Evolutionary conservation across 2,113 vertebrate species (phyloP).

Genomic region (Amblyornis subalaris): DNA sequence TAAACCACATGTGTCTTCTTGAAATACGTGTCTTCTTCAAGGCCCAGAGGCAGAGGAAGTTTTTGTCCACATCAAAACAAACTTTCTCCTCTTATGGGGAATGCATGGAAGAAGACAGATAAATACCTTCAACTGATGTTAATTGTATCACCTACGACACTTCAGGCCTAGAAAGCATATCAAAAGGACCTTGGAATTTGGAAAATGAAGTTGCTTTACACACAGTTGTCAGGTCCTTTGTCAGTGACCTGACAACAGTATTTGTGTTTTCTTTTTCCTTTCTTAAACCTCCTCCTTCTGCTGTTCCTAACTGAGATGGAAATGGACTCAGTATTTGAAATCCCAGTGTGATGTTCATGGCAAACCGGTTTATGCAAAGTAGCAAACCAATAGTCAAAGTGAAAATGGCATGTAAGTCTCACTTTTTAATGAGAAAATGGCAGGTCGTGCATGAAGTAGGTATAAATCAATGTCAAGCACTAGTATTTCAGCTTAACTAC

Average conservation of each 20-base stretch:
- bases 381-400: not conserved
- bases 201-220: not conserved
- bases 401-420: not conserved
- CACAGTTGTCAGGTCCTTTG: not conserved
- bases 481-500: not conserved
- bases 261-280: not conserved
- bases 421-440: not conserved
- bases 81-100: not conserved
- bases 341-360: not conserved
- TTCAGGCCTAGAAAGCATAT: not conserved
- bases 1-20: not conserved
- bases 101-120: not conserved
- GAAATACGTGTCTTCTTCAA: not conserved
- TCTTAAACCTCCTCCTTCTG: not conserved
- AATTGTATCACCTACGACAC: not conserved
- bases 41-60: not conserved
- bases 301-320: not conserved
- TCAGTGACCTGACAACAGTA: not conserved
- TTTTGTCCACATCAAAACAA: not conserved
- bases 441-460: not conserved
- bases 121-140: not conserved
- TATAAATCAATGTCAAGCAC: not conserved
- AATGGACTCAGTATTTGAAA: not conserved
- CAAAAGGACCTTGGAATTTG: not conserved
- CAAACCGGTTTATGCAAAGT: not conserved